phyloP scores from a whole-genome alignment of 2,797 vertebrate species.

The Lepus townsendii region DNA sequence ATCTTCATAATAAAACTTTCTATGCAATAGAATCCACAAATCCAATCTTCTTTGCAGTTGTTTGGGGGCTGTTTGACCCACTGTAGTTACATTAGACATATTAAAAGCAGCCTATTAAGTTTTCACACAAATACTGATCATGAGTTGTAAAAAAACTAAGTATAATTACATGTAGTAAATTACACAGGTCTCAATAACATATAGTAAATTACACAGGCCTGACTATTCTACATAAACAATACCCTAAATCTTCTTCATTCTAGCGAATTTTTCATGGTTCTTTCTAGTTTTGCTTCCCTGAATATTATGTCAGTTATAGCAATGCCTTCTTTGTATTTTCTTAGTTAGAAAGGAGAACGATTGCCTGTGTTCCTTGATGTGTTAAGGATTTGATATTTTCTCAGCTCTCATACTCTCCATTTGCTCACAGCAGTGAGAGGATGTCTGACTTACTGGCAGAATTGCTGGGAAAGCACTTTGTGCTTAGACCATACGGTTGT shows the following conservation, averaged over 20 bases:
- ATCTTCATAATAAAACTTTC: neutral
- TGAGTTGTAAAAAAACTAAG: neutral
- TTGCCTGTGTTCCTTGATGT: neutral
- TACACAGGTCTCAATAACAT: neutral
- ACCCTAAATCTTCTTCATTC: neutral
- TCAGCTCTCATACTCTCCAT: neutral
- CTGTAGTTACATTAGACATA: neutral
- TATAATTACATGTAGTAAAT: neutral
- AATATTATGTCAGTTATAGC: neutral
- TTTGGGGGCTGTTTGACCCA: neutral
- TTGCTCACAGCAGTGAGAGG: neutral
- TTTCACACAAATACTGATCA: neutral
- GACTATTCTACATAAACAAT: neutral
- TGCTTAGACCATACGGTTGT: neutral
- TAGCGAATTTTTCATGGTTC: neutral
- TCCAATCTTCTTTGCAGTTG: neutral
- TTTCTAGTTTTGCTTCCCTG: neutral
- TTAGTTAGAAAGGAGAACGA: neutral
- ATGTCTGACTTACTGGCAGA: slow-evolving; percentile 18
- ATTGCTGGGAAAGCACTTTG: slow-evolving; percentile 30
- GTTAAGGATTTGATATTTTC: slow-evolving; percentile 29
- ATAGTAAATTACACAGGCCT: slow-evolving; percentile 2
- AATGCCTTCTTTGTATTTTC: neutral
- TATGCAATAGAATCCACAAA: neutral
- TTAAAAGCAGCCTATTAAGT: neutral